Conservation (phyloP, 2,797 vertebrate genomes). For the Kryptopterus vitreolus region DNA sequence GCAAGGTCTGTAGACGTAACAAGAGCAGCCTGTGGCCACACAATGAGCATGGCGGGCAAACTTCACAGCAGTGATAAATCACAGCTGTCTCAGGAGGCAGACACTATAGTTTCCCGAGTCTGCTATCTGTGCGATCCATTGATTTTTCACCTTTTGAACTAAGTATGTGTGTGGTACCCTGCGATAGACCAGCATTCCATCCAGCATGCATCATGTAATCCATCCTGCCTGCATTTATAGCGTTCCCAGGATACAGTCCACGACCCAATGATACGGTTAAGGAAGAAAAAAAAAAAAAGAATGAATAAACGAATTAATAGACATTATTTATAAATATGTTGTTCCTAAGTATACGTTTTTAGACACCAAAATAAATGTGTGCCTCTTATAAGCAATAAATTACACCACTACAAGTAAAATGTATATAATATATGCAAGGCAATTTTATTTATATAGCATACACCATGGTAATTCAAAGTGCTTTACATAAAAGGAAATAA, state of each 20-base stretch:
- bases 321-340: neutral
- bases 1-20: neutral
- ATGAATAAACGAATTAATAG: neutral
- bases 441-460: no score
- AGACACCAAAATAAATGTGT: no score
- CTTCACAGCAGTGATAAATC: constrained; percentile 49
- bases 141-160: constrained; percentile 28
- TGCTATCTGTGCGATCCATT: constrained; percentile 40
- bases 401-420: no score
- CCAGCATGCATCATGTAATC: neutral
- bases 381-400: neutral
- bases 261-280: neutral
- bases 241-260: neutral
- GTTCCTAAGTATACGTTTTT: no score
- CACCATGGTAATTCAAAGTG: no score
- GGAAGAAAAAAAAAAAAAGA: no score
- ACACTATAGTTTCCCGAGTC: constrained; percentile 34
- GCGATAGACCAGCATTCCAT: neutral
- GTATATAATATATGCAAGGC: no score
- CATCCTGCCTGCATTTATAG: neutral
- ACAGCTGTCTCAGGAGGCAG: constrained; percentile 35
- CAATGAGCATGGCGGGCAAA: constrained; percentile 30
- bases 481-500: no score
- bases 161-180: neutral
- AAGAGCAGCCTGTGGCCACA: constrained; percentile 31